phyloP scores from a whole-genome alignment of 2,113 vertebrate species.

The Microtus oregoni region DNA sequence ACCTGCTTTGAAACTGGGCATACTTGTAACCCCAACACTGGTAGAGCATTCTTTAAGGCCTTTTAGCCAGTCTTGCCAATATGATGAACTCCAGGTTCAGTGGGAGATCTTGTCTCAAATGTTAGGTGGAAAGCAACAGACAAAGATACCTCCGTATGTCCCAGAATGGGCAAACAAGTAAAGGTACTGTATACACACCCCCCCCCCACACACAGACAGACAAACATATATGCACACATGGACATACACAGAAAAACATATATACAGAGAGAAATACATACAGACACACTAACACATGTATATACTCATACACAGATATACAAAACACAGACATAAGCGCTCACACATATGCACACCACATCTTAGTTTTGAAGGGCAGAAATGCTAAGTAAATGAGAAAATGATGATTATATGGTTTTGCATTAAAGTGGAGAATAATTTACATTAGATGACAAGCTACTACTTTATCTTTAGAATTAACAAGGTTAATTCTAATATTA shows the following conservation, averaged over 20 bases:
- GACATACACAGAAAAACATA: neutral
- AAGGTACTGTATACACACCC: too few relatives aligned
- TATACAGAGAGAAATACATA: neutral
- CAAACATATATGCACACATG: neutral
- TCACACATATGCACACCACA: neutral
- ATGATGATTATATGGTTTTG: slow-evolving; percentile 9
- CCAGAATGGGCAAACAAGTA: neutral
- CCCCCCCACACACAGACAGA: neutral
- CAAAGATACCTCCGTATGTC: neutral
- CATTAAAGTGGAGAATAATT: slow-evolving; percentile 65
- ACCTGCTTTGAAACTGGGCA: neutral
- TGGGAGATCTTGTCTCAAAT: neutral
- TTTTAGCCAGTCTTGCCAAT: too few relatives aligned
- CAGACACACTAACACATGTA: too few relatives aligned
- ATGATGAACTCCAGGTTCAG: neutral
- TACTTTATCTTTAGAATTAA: neutral
- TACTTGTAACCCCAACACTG: neutral
- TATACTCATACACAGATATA: neutral
- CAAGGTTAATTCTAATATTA: slow-evolving; percentile 58
- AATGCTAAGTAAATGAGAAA: slow-evolving; percentile 35
- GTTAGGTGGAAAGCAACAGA: neutral
- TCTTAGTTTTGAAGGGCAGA: slow-evolving; percentile 43
- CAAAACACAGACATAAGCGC: neutral
- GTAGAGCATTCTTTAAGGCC: too few relatives aligned
- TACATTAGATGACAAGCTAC: neutral